A percentile compares a stretch with the other conserved stretches of the same genome.
Evolutionary conservation across 2,797 vertebrate species (phyloP).

Genomic region (Artibeus lituratus): DNA sequence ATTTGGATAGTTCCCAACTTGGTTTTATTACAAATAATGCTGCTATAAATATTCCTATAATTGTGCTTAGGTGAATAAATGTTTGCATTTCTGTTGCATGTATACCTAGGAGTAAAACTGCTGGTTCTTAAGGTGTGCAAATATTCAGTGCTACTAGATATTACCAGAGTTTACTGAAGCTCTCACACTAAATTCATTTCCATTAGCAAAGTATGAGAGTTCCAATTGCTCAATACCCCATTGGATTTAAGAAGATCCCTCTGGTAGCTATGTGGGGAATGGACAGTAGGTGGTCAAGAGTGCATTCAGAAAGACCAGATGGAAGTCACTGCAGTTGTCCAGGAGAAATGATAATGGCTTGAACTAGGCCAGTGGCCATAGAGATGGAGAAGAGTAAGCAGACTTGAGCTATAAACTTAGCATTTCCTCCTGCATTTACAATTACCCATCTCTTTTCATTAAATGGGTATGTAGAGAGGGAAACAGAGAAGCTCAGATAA

Average conservation of each 20-base stretch:
- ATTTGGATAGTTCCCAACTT: background rate
- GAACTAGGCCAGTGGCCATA: background rate
- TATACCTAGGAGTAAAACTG: background rate
- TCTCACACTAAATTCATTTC: background rate
- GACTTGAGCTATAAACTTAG: background rate
- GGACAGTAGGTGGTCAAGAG: background rate
- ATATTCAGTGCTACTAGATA: background rate
- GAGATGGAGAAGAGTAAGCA: background rate
- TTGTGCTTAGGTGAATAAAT: background rate
- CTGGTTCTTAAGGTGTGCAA: background rate
- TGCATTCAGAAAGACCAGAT: background rate
- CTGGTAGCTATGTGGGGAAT: background rate
- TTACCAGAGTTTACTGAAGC: background rate
- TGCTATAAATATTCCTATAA: background rate
- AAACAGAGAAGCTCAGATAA: background rate
- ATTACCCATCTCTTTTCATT: background rate
- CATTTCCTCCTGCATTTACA: background rate
- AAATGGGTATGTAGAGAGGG: background rate
- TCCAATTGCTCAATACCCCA: background rate
- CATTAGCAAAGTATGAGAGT: background rate
- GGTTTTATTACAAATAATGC: background rate
- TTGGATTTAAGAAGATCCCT: background rate
- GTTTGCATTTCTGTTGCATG: background rate
- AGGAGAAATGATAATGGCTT: background rate
- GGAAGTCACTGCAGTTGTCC: background rate